Evolutionary conservation across 23 tunicate genomes (phyloP).

Genomic region (Botrylloides violaceus): DNA sequence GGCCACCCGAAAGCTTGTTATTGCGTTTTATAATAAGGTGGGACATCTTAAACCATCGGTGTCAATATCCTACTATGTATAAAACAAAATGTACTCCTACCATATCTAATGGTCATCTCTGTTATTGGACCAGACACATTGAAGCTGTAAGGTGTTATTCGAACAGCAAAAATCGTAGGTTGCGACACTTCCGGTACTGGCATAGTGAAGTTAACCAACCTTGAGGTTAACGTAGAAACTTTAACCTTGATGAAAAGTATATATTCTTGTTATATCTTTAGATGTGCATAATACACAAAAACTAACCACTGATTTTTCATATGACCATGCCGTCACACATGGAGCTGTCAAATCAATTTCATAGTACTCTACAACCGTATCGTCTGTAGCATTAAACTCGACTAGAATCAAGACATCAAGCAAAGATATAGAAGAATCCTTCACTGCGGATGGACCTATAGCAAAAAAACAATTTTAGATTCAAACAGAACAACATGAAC

Average conservation of each 20-base stretch:
- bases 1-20: too few species aligned
- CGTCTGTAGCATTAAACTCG: background rate
- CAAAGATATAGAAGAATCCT: background rate
- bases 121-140: background rate
- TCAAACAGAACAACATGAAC: background rate
- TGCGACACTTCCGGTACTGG: background rate
- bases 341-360: background rate
- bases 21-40: too few species aligned
- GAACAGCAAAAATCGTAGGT: slow-evolving; percentile 1
- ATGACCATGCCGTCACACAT: background rate
- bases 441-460: background rate
- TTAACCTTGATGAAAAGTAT: background rate
- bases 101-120: background rate
- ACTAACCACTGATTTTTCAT: background rate
- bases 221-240: background rate
- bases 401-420: background rate
- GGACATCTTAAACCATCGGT: too few species aligned
- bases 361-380: background rate
- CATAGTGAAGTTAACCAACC: background rate
- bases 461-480: background rate
- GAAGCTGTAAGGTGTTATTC: slow-evolving; percentile 9
- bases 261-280: background rate
- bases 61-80: too few species aligned
- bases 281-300: too few species aligned
- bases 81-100: background rate